Evolutionary conservation across 2,113 vertebrate species (phyloP), one percentile per base, ranked within the genome.

Genomic region (Cyprinus carpio): DNA sequence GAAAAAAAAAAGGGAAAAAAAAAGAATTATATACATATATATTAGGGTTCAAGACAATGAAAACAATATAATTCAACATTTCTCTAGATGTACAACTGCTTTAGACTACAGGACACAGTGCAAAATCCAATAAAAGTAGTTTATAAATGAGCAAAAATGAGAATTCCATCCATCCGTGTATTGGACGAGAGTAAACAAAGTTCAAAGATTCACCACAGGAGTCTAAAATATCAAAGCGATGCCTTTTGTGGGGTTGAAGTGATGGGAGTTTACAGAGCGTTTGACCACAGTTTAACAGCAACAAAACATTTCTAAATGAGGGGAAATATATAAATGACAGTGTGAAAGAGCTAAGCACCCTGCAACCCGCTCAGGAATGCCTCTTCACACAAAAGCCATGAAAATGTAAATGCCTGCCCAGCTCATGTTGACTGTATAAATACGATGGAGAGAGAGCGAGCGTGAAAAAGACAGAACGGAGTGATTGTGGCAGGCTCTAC

Each of bases 181-280:
- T 7, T 49, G 4, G 69, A 43, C 5, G 16, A 49, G 27, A 54
- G 64, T 74, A 85, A 82, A 78, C n/a, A 85, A 65, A 76, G 62
- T 86, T 77, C 62, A 87, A 84, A 91, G 82, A 86, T 90, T 88
- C 77, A 86, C 91, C 91, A 87, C 90, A 91, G 91, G 91, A 91
- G 88, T 76, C 49, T 87, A 86, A 87, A 87, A 89, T 91, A 91
- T 88, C 90, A 89, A 90, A 93, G 83, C 85, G 88, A 85, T 67
- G 84, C 49, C 72, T 90, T 91, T 87, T 85, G 87, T 78, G 80
- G 84, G 85, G 84, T 87, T 88, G 87, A 85, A 87, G 89, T 83
- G 87, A 84, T 90, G 91, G 92, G 91, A 91, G 90, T 90, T 92
- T 92, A 91, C 91, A 91, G 91, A 93, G 88, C 90, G 84, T 75